Percentiles rank a stretch among this genome's conserved stretches.
These are phyloP conservation scores for Takifugu rubripes DNA, from an alignment of 2,797 vertebrate species.

Conservation along the genomic window DNA sequence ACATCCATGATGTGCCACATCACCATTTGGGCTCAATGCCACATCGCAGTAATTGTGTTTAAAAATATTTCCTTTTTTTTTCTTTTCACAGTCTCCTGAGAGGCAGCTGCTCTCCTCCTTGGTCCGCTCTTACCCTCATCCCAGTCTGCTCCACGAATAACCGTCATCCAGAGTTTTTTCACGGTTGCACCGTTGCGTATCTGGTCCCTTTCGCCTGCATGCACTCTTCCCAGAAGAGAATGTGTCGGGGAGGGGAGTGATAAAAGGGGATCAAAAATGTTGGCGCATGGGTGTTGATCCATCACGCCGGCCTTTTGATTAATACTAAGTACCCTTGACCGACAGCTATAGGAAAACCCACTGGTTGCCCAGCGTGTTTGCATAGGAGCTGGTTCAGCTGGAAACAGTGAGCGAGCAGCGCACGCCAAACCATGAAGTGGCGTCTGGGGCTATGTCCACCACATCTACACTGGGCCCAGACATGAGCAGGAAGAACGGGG, in stretches of 20 bases:
- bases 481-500: slow-evolving; percentile 50
- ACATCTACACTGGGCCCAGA: slow-evolving; percentile 68
- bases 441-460: slow-evolving; percentile 75
- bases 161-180: slow-evolving; percentile 32
- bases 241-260: slow-evolving; percentile 24
- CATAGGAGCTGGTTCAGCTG: slow-evolving; percentile 76
- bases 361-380: slow-evolving; percentile 73
- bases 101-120: slow-evolving; percentile 27
- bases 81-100: slow-evolving; percentile 38
- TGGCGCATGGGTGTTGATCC: slow-evolving; percentile 55
- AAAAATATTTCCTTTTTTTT: slow-evolving; percentile 47
- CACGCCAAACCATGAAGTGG: slow-evolving; percentile 76
- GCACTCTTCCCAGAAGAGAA: slow-evolving; percentile 42
- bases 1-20: slow-evolving; percentile 61
- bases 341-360: slow-evolving; percentile 74
- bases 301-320: slow-evolving; percentile 75
- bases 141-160: slow-evolving; percentile 38
- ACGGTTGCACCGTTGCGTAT: slow-evolving; percentile 56
- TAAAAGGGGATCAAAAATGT: slow-evolving; percentile 31
- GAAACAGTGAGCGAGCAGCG: slow-evolving; percentile 66
- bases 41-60: slow-evolving; percentile 37
- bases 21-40: slow-evolving; percentile 31
- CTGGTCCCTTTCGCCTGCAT: slow-evolving; percentile 56
- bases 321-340: slow-evolving; percentile 78
- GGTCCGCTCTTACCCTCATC: slow-evolving; percentile 30